Evolutionary conservation across 2,888 invertebrate genomes (phyloP).

Genomic region (Andrena chrysosceles): DNA sequence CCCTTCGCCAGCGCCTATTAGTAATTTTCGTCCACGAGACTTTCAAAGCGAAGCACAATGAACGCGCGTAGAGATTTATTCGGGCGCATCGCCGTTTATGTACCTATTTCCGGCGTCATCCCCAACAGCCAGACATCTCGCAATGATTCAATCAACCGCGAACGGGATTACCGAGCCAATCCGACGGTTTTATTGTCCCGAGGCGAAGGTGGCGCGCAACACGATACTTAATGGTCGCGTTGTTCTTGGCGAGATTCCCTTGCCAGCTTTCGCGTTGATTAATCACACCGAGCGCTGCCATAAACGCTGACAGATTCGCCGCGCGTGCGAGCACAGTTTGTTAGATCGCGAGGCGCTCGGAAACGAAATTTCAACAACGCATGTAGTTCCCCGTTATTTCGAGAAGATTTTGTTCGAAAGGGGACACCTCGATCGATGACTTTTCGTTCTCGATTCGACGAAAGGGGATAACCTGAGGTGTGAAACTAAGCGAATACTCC

Average conservation of each 20-base stretch:
- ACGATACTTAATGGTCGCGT: constrained; percentile 48
- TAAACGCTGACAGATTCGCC: constrained; percentile 59
- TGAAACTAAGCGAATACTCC: not conserved
- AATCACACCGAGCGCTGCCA: constrained; percentile 45
- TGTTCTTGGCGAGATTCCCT: constrained; percentile 55
- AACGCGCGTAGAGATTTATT: constrained; percentile 7
- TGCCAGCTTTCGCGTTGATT: constrained; percentile 42
- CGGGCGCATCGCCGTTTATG: constrained; percentile 13
- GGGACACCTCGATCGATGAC: not conserved
- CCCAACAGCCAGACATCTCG: constrained; percentile 34
- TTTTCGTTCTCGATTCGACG: not conserved
- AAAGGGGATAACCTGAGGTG: too few species aligned
- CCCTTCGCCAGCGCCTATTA: not conserved
- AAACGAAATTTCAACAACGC: not conserved
- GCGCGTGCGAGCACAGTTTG: constrained; percentile 33
- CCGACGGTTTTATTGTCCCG: constrained; percentile 56
- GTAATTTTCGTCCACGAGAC: not conserved
- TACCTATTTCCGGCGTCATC: constrained; percentile 42
- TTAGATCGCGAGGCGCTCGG: constrained; percentile 1
- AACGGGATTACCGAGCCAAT: constrained; percentile 34
- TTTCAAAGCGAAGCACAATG: constrained; percentile 1
- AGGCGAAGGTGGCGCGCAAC: constrained; percentile 35
- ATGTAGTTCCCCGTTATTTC: not conserved
- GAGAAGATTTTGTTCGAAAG: not conserved
- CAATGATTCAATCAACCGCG: constrained; percentile 58